Conservation (phyloP, 2,888 invertebrate species). For the Megaustenia siamemsis region DNA sequence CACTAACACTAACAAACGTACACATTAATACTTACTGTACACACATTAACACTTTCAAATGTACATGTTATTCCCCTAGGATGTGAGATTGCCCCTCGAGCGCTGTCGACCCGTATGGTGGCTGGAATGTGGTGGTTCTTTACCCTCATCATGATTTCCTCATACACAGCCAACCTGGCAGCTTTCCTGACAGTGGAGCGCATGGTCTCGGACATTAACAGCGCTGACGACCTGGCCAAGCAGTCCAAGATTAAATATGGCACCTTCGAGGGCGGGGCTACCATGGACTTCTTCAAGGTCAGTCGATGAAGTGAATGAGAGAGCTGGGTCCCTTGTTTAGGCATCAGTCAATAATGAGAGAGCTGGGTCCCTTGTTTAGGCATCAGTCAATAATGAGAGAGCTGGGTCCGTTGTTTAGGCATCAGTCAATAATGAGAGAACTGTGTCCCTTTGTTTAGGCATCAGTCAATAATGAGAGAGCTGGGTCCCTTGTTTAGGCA, state of each 20-base stretch:
- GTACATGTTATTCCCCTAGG: conserved; percentile 25
- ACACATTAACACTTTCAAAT: no score
- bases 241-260: conserved; percentile 97
- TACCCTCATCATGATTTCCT: conserved; percentile 97
- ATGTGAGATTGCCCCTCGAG: conserved; percentile 82
- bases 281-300: conserved; percentile 94
- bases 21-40: no score
- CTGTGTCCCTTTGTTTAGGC: no score
- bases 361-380: no score
- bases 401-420: no score
- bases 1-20: no score
- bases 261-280: conserved; percentile 94
- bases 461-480: no score
- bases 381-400: no score
- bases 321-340: no score
- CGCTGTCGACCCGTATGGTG: conserved; percentile 90
- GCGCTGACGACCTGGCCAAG: conserved; percentile 95
- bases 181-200: conserved; percentile 98
- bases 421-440: no score
- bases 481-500: no score
- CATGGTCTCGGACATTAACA: conserved; percentile 96
- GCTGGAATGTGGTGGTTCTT: conserved; percentile 99
- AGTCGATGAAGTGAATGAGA: conserved; percentile 33
- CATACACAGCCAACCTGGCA: conserved; percentile 98
- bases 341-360: no score